These are phyloP conservation scores for Paradoxurus hermaphroditus DNA, from an alignment of 2,113 vertebrate genomes.

Conservation along the genomic window DNA sequence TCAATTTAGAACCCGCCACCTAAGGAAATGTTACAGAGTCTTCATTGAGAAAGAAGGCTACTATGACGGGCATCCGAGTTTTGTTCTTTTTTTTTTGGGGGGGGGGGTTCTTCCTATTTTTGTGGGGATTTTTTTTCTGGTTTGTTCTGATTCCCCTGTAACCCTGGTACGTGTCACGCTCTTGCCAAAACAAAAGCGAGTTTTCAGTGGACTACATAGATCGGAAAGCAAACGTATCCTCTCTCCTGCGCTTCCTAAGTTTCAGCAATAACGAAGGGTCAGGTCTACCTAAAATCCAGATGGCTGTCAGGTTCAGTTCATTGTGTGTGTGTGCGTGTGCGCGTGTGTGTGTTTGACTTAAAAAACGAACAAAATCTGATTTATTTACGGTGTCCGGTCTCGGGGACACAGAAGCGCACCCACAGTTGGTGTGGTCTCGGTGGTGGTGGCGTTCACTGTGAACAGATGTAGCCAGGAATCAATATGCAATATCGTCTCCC, in stretches of 20 bases:
- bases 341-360: background rate
- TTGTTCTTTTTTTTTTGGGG: background rate
- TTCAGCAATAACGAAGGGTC: background rate
- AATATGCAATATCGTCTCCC: slow-evolving; percentile 23
- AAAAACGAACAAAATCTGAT: background rate
- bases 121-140: background rate
- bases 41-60: background rate
- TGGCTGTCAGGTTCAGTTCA: background rate
- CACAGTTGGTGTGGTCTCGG: background rate
- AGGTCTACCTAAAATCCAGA: background rate
- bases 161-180: background rate
- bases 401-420: background rate
- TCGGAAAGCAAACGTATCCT: background rate
- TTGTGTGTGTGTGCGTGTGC: too few relatives aligned
- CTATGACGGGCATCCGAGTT: background rate
- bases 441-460: slow-evolving; percentile 19
- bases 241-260: background rate
- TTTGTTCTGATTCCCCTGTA: background rate
- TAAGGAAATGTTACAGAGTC: background rate
- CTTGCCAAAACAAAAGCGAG: background rate
- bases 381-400: slow-evolving; percentile 17
- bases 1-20: background rate
- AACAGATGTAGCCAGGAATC: background rate
- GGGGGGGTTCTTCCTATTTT: background rate
- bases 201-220: background rate